These are phyloP conservation scores for Pyxicephalus adspersus DNA, from an alignment of 2,113 vertebrate species.

Conservation along the genomic window DNA sequence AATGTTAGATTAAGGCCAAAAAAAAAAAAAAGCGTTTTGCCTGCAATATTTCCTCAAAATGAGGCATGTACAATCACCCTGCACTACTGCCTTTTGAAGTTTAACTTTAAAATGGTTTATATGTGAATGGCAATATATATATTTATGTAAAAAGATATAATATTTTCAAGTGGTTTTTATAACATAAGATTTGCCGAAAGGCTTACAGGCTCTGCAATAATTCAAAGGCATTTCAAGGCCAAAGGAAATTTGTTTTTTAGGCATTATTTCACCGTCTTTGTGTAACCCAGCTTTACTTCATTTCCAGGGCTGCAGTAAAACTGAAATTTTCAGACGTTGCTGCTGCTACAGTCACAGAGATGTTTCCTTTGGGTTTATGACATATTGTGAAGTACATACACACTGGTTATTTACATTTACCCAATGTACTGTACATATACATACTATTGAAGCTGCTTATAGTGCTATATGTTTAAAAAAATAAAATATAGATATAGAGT, in stretches of 20 bases:
- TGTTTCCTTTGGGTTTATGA: background rate
- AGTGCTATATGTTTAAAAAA: too few relatives aligned
- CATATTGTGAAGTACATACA: too few relatives aligned
- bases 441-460: too few relatives aligned
- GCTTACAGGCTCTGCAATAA: conserved; percentile 43
- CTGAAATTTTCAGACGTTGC: conserved; percentile 18
- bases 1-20: conserved; percentile 34
- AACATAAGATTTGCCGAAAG: conserved; percentile 44
- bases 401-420: background rate
- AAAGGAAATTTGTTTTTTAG: conserved; percentile 47
- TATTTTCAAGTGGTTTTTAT: conserved; percentile 38
- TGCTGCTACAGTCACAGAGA: background rate
- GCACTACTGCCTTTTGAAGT: conserved; percentile 32
- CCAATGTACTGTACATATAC: too few relatives aligned
- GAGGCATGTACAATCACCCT: conserved; percentile 26
- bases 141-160: conserved; percentile 37
- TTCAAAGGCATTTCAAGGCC: conserved; percentile 54
- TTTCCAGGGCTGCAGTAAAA: conserved; percentile 28
- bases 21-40: conserved; percentile 8
- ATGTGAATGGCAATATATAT: conserved; percentile 24
- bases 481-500: too few relatives aligned
- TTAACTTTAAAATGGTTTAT: conserved; percentile 50
- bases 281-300: conserved; percentile 32
- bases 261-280: conserved; percentile 35
- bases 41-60: conserved; percentile 34